phyloP scores from a whole-genome alignment of 2,888 invertebrate species.

The Athetis lepigone region DNA sequence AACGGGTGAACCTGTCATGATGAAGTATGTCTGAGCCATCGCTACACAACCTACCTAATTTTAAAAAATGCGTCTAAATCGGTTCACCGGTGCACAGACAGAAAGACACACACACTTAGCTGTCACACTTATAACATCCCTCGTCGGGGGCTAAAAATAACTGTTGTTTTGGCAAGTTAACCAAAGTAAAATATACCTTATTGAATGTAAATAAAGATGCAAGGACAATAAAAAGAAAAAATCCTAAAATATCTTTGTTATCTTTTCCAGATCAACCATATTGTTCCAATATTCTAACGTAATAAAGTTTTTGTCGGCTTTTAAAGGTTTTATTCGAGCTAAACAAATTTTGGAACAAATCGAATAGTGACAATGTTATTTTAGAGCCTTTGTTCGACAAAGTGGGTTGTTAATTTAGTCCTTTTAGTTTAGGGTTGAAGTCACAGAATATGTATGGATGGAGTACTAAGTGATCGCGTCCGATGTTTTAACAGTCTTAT shows the following conservation, averaged over 20 bases:
- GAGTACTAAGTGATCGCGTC: background rate
- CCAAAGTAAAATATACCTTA: too few species aligned
- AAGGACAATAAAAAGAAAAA: slow-evolving; percentile 23
- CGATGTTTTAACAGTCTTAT: too few species aligned
- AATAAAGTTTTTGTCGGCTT: slow-evolving; percentile 28
- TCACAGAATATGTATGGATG: slow-evolving; percentile 15
- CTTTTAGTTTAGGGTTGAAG: slow-evolving; percentile 29
- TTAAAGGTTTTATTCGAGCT: slow-evolving; percentile 11
- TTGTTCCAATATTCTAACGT: slow-evolving; percentile 42
- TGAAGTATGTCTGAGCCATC: too few species aligned
- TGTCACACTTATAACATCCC: too few species aligned
- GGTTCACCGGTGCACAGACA: too few species aligned
- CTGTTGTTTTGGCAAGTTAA: too few species aligned
- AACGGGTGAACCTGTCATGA: too few species aligned
- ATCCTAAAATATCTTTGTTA: slow-evolving; percentile 16
- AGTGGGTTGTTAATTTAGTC: slow-evolving; percentile 11
- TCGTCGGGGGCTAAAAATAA: too few species aligned
- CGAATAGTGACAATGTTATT: slow-evolving; percentile 38
- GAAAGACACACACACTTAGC: too few species aligned
- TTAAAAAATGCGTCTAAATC: too few species aligned
- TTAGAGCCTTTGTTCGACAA: slow-evolving; percentile 33
- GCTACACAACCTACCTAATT: too few species aligned
- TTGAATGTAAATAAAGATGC: background rate
- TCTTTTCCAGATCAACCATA: slow-evolving; percentile 33
- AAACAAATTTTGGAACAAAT: slow-evolving; percentile 40